phyloP scores from a whole-genome alignment of 1,140 invertebrate genomes.

The Ridgeia piscesae region DNA sequence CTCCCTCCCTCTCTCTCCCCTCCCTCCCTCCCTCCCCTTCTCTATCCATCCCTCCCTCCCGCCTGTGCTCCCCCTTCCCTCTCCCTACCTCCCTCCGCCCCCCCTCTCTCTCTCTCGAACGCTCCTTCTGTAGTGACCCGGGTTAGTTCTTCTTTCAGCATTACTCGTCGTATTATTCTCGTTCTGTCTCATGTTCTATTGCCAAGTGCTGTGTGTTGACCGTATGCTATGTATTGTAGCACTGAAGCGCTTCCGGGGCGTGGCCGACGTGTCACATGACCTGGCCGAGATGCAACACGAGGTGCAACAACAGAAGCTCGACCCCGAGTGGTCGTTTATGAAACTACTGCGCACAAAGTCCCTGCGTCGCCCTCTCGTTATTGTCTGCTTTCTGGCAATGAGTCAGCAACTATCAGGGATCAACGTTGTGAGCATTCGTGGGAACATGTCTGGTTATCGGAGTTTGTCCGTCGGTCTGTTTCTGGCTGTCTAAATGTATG shows the following conservation, averaged over 20 bases:
- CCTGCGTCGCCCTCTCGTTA: constrained; percentile 69
- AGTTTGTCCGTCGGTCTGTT: neutral
- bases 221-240: constrained; percentile 17
- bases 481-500: too few species aligned
- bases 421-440: constrained; percentile 70
- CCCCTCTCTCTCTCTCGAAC: too few species aligned
- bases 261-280: constrained; percentile 29
- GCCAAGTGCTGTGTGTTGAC: neutral
- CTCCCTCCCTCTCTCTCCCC: too few species aligned
- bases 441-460: neutral
- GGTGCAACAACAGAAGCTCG: constrained; percentile 24
- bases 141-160: too few species aligned
- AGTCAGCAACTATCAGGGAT: constrained; percentile 85
- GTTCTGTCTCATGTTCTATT: neutral
- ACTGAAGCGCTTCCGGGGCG: constrained; percentile 28
- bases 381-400: constrained; percentile 74
- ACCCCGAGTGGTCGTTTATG: constrained; percentile 34
- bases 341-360: constrained; percentile 42
- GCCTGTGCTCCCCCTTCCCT: too few species aligned
- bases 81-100: too few species aligned
- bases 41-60: too few species aligned
- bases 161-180: neutral
- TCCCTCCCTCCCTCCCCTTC: too few species aligned
- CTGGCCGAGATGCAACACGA: constrained; percentile 33
- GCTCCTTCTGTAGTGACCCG: too few species aligned